A percentile compares a stretch with the other conserved stretches of the same genome.
These are phyloP conservation scores for Acleris laterana DNA, from an alignment of 2,888 invertebrate genomes.

Conservation along the genomic window DNA sequence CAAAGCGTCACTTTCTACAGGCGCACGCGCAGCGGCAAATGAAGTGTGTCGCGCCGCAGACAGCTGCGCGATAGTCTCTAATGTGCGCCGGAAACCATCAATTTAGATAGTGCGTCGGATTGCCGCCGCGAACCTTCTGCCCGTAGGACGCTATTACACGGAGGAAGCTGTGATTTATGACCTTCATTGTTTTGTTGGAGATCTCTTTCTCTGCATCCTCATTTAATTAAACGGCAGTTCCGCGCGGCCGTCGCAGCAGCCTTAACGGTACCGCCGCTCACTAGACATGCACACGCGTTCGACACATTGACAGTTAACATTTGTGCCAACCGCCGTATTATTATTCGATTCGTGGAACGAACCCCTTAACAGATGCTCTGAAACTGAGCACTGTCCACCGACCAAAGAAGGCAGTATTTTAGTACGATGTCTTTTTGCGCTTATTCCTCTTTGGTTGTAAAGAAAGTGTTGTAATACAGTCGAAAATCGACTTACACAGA, in stretches of 20 bases:
- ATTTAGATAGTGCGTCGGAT: conserved; percentile 81
- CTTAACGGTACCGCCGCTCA: conserved; percentile 24
- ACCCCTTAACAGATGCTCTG: conserved; percentile 48
- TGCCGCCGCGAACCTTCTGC: conserved; percentile 75
- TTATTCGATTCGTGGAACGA: conserved; percentile 43
- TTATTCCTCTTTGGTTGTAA: too few relatives aligned
- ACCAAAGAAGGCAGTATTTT: too few relatives aligned
- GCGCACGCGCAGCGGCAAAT: conserved; percentile 78
- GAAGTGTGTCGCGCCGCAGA: conserved; percentile 81
- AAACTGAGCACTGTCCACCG: too few relatives aligned
- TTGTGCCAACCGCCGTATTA: conserved; percentile 34
- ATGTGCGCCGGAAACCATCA: conserved; percentile 82
- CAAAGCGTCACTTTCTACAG: conserved; percentile 79
- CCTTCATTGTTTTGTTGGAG: conserved; percentile 78
- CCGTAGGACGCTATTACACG: conserved; percentile 78
- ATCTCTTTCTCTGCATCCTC: conserved; percentile 63
- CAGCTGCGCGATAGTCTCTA: conserved; percentile 79
- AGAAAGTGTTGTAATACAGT: conserved; percentile 32
- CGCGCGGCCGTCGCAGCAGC: conserved; percentile 14
- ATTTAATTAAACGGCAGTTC: conserved; percentile 55
- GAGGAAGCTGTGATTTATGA: conserved; percentile 82
- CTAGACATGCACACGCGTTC: conserved; percentile 16
- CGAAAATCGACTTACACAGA: conserved; percentile 45
- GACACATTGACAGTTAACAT: conserved; percentile 36
- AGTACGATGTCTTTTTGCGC: too few relatives aligned